These are phyloP conservation scores for Tichodroma muraria DNA, from an alignment of 2,113 vertebrate species.

Conservation along the genomic window DNA sequence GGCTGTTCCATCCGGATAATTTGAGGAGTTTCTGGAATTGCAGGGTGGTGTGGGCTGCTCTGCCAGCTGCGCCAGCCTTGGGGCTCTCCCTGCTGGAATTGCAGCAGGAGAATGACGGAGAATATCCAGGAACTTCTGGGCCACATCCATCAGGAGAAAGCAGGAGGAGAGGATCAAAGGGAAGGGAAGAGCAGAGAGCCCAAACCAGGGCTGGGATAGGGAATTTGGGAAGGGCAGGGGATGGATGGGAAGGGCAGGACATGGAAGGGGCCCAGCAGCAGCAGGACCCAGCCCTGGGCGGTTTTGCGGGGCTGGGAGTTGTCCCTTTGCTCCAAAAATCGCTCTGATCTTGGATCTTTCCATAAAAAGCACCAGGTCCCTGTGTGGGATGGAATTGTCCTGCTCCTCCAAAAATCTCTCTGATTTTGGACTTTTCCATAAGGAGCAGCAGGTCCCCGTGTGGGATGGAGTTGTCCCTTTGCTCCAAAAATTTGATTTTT, in stretches of 20 bases:
- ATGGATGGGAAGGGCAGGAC: background rate
- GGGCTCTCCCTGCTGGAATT: background rate
- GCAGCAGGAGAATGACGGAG: background rate
- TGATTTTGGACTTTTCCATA: background rate
- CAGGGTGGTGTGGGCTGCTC: background rate
- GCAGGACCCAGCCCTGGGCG: background rate
- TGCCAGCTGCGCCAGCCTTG: background rate
- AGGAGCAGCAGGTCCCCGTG: background rate
- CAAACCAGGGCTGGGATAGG: accelerated
- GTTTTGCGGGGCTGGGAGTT: background rate
- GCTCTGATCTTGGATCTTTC: background rate
- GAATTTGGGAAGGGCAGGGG: background rate
- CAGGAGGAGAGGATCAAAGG: background rate
- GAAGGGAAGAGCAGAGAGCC: background rate
- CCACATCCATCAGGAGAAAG: background rate
- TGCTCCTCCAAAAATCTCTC: background rate
- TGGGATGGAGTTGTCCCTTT: background rate
- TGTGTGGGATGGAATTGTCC: background rate
- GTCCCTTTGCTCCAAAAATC: background rate
- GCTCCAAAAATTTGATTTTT: background rate
- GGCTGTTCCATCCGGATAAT: background rate
- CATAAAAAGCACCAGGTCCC: too few species aligned
- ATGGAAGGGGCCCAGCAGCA: background rate
- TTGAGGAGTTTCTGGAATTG: background rate
- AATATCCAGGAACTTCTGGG: background rate